Evolutionary conservation across 2,797 vertebrate species (phyloP).

Genomic region (Buceros bicornis): DNA sequence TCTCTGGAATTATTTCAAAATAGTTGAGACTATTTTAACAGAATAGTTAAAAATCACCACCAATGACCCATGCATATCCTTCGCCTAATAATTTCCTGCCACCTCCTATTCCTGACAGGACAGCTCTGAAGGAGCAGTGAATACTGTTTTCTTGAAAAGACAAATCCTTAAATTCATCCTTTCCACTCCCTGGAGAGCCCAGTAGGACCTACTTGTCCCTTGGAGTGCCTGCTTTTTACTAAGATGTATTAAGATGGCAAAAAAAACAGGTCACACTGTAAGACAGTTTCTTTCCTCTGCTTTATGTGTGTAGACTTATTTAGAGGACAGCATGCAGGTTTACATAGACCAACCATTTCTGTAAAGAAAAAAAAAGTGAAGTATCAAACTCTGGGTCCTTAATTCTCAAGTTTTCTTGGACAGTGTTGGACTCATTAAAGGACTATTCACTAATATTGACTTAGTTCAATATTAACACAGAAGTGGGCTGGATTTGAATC

Average conservation of each 20-base stretch:
- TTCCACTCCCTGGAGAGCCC: not conserved
- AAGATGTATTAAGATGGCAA: not conserved
- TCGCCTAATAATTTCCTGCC: not conserved
- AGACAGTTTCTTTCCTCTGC: not conserved
- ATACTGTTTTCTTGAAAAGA: not conserved
- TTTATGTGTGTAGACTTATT: not conserved
- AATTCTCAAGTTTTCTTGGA: not conserved
- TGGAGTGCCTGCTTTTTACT: not conserved
- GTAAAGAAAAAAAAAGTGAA: not conserved
- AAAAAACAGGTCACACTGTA: not conserved
- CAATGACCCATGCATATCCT: not conserved
- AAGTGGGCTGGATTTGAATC: not conserved
- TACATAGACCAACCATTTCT: not conserved
- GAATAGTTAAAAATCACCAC: not conserved
- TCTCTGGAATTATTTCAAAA: not conserved
- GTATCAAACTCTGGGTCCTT: not conserved
- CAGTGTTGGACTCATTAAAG: not conserved
- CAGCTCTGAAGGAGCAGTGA: not conserved
- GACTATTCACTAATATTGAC: not conserved
- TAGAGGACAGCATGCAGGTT: not conserved
- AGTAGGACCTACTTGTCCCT: not conserved
- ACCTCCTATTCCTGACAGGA: not conserved
- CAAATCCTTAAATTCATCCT: not conserved
- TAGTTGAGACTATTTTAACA: not conserved
- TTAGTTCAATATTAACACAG: not conserved